Base-by-base conservation (phyloP, 2,113 vertebrate genomes). In the Pluvianellus socialis region DNA sequence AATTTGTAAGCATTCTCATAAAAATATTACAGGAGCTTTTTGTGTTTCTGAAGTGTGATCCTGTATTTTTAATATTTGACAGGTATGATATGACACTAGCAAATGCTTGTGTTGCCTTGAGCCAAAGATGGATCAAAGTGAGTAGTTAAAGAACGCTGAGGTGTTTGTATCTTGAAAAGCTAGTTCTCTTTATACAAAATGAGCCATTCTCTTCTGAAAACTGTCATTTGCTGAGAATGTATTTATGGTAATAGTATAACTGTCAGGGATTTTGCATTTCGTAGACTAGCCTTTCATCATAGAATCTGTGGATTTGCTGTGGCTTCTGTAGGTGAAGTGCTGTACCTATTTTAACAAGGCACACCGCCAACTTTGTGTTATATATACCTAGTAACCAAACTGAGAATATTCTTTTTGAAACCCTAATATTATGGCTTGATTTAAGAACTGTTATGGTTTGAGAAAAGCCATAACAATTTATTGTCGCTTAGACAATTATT, bases 41-140 rank as follows among this genome's bases (percentile, higher is more conserved):
- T 66, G 56, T 52, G 40, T 80, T 90, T 80, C 77, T 27, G 5
- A 38, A 62, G 24, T 24, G 42, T 94, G 62, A 80, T 76, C 18
- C 19, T 87, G 70, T 81, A 28, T 65, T 94, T 79, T 75, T 91
- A 40, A 61, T 92, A 68, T 92, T 96, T 96, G 45, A 61, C 97
- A 99, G 99, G 91, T 99, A 99, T 32, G 99, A 99, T 89, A 99
- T 98, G 95, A 98, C 99, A 8, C 93, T 99, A 79, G 98, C 99
- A 10, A 98, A 99, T 50, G 98, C 98, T 88, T 99, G 99, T 30
- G 96, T 98, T 89, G 92, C 98, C 82, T 98, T 99, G 93, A 97
- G 98, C 93, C 98, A 99, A 93, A 98, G 94, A 96, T 99, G 99
- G 99, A 97, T 98, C 40, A 95, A 98, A 96, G 99, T 99, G 84